Percentiles rank a stretch among this genome's conserved stretches.
These are phyloP conservation scores for Zaprionus capensis DNA, from an alignment of 1,140 invertebrate genomes.

Conservation along the genomic window DNA sequence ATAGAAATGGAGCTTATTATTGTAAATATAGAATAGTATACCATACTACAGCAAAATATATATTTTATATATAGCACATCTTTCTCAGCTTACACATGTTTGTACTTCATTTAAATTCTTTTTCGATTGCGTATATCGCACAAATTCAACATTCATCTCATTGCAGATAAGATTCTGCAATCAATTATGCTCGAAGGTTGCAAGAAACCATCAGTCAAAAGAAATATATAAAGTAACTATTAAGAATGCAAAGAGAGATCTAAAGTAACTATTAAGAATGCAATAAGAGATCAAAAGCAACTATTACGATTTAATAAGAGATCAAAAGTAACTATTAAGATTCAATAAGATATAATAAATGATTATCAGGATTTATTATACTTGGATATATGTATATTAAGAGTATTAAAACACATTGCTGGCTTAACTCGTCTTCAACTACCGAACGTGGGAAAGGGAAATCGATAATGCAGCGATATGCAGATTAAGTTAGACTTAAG, in stretches of 20 bases:
- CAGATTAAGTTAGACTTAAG: slow-evolving; percentile 35
- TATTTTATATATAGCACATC: background rate
- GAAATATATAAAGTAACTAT: background rate
- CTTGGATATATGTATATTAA: background rate
- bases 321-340: background rate
- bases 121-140: background rate
- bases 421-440: background rate
- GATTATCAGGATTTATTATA: background rate
- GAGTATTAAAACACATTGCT: background rate
- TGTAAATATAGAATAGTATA: too few species aligned
- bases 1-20: background rate
- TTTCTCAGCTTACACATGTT: background rate
- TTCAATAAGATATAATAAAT: background rate
- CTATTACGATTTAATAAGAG: background rate
- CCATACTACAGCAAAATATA: too few species aligned
- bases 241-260: background rate
- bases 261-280: background rate
- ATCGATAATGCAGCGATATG: slow-evolving; percentile 35
- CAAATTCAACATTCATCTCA: background rate
- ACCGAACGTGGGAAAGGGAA: slow-evolving; percentile 40
- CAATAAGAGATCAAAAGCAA: background rate
- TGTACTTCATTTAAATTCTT: slow-evolving; percentile 7
- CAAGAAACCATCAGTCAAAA: background rate
- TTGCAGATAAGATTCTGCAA: background rate
- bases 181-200: background rate